Percentiles rank a stretch among this genome's conserved stretches.
Conservation (phyloP, 2,113 vertebrate genomes). For the Zosterops japonicus region DNA sequence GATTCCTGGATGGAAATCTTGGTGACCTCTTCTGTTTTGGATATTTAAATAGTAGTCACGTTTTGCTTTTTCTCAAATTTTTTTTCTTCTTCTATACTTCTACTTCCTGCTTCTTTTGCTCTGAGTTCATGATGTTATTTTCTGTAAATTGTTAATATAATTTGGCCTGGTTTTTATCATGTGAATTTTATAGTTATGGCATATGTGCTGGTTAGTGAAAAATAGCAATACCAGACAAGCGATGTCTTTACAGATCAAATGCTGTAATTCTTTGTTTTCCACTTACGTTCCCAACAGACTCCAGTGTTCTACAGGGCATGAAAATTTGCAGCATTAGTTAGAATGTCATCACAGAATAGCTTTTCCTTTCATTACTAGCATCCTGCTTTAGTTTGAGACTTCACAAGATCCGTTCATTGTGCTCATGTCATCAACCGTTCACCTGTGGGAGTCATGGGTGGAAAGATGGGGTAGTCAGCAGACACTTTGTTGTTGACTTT, state of each 20-base stretch:
- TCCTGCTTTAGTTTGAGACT: neutral
- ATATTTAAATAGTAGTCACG: neutral
- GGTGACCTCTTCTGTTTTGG: neutral
- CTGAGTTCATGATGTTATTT: neutral
- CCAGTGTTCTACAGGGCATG: neutral
- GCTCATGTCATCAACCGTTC: neutral
- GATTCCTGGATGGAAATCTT: neutral
- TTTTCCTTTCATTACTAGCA: neutral
- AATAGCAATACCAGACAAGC: neutral
- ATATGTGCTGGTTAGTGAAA: neutral
- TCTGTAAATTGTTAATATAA: neutral
- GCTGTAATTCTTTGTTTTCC: neutral
- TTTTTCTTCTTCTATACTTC: neutral
- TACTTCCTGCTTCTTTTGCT: neutral
- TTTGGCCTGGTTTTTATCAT: neutral
- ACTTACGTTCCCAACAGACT: neutral
- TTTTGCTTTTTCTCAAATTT: neutral
- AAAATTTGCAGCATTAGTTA: neutral
- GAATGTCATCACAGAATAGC: neutral
- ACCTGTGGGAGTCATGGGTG: neutral
- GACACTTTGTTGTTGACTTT: neutral
- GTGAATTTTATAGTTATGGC: neutral
- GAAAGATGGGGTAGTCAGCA: neutral
- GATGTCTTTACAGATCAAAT: neutral
- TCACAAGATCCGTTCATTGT: neutral